Evolutionary conservation across 1,140 invertebrate genomes (phyloP).

Genomic region (Drosophila bocki): DNA sequence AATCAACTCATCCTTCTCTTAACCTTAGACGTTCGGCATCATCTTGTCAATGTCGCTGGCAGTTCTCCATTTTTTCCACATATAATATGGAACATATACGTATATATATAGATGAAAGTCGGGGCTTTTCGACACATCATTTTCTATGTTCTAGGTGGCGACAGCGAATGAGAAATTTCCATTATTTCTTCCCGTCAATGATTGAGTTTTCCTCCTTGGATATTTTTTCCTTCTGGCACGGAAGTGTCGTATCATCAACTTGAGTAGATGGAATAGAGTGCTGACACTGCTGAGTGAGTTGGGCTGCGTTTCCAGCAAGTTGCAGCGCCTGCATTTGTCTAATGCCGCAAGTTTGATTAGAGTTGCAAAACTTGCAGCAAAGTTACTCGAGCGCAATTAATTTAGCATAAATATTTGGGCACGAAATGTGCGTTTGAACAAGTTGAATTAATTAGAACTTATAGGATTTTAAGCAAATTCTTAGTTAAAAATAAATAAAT

Average conservation of each 20-base stretch:
- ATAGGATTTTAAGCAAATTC: background rate
- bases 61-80: constrained; percentile 40
- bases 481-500: background rate
- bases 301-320: constrained; percentile 17
- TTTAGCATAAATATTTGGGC: constrained; percentile 21
- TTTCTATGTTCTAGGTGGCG: constrained; percentile 70
- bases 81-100: constrained; percentile 10
- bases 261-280: constrained; percentile 59
- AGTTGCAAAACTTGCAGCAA: constrained; percentile 28
- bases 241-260: constrained; percentile 72
- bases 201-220: constrained; percentile 36
- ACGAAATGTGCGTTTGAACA: background rate
- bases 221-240: constrained; percentile 19
- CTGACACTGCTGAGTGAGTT: constrained; percentile 17
- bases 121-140: constrained; percentile 71
- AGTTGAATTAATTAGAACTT: background rate
- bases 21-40: constrained; percentile 61
- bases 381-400: constrained; percentile 31
- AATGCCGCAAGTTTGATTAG: constrained; percentile 68
- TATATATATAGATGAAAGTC: constrained; percentile 16
- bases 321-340: constrained; percentile 48
- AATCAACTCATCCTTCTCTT: constrained; percentile 65
- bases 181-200: constrained; percentile 63
- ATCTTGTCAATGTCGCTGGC: constrained; percentile 70
- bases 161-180: constrained; percentile 62